phyloP scores from a whole-genome alignment of 2,888 invertebrate species.

The Tipula lateralis region DNA sequence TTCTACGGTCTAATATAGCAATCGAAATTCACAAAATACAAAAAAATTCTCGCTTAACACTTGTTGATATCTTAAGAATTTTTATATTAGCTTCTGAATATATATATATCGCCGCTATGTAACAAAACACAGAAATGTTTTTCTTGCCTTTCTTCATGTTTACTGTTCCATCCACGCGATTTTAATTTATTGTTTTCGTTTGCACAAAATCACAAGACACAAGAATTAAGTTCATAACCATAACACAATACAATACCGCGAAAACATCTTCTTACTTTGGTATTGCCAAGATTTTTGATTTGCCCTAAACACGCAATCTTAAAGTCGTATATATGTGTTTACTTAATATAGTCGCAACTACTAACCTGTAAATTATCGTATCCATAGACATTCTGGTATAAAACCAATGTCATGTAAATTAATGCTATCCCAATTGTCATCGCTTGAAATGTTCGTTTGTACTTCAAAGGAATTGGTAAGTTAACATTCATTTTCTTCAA shows the following conservation, averaged over 20 bases:
- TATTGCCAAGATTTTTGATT: background rate
- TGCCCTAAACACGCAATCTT: background rate
- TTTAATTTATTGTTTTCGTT: slow-evolving; percentile 15
- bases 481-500: slow-evolving; percentile 44
- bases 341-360: background rate
- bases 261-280: background rate
- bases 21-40: background rate
- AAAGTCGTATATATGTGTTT: background rate
- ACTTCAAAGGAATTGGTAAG: slow-evolving; percentile 50
- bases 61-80: slow-evolving; percentile 24
- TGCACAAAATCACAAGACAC: slow-evolving; percentile 1
- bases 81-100: background rate
- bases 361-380: slow-evolving; percentile 47
- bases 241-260: background rate
- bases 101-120: background rate
- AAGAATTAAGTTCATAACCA: background rate
- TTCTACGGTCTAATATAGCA: background rate
- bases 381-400: slow-evolving; percentile 49
- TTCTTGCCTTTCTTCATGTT: background rate
- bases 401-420: slow-evolving; percentile 48
- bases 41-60: background rate
- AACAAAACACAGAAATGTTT: background rate
- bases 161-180: slow-evolving; percentile 19
- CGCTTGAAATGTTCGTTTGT: slow-evolving; percentile 49
- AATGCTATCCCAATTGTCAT: slow-evolving; percentile 49